These are phyloP conservation scores for Psilopogon haemacephalus DNA, from an alignment of 2,113 vertebrate species.

Conservation along the genomic window DNA sequence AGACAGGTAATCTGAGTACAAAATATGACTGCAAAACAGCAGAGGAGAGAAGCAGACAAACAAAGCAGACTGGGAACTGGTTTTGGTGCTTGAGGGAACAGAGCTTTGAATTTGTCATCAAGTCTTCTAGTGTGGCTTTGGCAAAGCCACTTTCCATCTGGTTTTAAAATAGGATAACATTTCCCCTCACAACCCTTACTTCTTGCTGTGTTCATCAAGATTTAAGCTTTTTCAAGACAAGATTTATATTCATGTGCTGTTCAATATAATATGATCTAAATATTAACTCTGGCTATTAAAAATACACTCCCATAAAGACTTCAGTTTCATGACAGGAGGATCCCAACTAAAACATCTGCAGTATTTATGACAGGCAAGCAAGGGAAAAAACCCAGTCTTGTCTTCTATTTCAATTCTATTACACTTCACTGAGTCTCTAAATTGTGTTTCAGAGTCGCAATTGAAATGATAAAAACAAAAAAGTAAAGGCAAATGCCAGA, in stretches of 20 bases:
- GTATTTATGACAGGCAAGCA: background rate
- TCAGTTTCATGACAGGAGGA: background rate
- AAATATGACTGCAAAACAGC: background rate
- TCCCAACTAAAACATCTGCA: background rate
- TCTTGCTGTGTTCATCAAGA: background rate
- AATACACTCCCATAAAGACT: background rate
- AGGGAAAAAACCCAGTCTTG: background rate
- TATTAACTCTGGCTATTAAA: background rate
- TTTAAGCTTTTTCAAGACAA: background rate
- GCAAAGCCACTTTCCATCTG: background rate
- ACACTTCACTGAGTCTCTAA: constrained; percentile 33
- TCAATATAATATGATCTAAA: background rate
- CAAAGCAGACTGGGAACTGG: background rate
- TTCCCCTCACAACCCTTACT: background rate
- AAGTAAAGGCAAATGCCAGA: constrained; percentile 15
- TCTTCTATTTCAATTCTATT: constrained; percentile 55
- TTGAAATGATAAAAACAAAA: constrained; percentile 28
- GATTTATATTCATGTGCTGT: background rate
- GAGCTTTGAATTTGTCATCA: background rate
- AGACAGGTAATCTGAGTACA: background rate
- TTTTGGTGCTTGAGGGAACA: background rate
- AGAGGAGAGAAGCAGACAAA: background rate
- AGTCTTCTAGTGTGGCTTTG: background rate
- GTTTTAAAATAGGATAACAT: background rate
- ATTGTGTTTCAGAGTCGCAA: constrained; percentile 42